Evolutionary conservation across 2,797 vertebrate species (phyloP).

Genomic region (Podarcis lilfordi): DNA sequence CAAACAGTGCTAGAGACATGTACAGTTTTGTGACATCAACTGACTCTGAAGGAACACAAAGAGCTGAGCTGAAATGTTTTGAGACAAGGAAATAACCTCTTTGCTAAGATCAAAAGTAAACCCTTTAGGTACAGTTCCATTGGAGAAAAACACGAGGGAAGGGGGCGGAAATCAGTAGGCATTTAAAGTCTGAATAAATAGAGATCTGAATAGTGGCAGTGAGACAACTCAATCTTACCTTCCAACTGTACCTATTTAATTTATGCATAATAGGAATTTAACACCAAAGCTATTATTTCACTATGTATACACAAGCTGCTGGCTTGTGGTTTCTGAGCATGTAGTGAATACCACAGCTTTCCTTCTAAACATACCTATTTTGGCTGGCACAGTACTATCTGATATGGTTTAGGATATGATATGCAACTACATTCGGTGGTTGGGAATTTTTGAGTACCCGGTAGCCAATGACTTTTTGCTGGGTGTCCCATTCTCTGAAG

Average conservation of each 20-base stretch:
- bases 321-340: background rate
- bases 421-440: background rate
- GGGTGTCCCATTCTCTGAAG: background rate
- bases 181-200: background rate
- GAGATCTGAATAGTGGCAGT: background rate
- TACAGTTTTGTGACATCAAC: constrained; percentile 40
- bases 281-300: background rate
- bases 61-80: constrained; percentile 46
- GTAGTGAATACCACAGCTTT: background rate
- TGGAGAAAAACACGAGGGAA: background rate
- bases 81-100: constrained; percentile 40
- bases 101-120: constrained; percentile 20
- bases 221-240: background rate
- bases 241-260: background rate
- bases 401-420: background rate
- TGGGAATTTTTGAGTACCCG: background rate
- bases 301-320: background rate
- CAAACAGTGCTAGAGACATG: constrained; percentile 29
- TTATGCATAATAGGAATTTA: background rate
- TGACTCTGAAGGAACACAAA: constrained; percentile 45
- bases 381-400: background rate
- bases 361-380: background rate
- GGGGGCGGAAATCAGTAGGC: background rate
- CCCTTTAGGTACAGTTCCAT: background rate
- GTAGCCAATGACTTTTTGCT: background rate